phyloP scores from a whole-genome alignment of 2,888 invertebrate species.

The Patella ulyssiponensis region DNA sequence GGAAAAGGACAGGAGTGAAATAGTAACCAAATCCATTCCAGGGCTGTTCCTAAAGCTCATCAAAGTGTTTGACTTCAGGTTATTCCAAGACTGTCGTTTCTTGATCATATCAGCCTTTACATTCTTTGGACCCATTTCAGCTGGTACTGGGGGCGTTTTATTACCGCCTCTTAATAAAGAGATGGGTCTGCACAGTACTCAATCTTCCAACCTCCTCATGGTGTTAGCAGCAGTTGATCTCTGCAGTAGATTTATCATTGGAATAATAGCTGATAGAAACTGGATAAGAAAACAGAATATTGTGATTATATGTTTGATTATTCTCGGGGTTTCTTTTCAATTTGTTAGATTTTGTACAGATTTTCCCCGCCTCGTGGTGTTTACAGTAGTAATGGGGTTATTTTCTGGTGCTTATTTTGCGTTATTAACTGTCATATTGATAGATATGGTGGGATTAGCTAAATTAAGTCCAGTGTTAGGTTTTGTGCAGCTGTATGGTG shows the following conservation, averaged over 20 bases:
- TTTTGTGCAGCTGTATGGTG: neutral
- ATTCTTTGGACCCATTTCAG: neutral
- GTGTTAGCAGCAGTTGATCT: neutral
- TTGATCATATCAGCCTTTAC: neutral
- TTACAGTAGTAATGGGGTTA: neutral
- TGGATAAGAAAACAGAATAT: conserved; percentile 5
- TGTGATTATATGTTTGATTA: neutral
- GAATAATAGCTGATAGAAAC: conserved; percentile 3
- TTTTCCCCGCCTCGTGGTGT: neutral
- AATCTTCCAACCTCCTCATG: neutral
- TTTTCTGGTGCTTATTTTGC: neutral
- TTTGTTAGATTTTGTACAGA: neutral
- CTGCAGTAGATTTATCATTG: neutral
- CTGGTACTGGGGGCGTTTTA: neutral
- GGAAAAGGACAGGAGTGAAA: no score
- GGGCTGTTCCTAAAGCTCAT: neutral
- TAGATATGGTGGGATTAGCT: neutral
- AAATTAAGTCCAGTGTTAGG: neutral
- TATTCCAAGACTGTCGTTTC: neutral
- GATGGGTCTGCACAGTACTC: neutral
- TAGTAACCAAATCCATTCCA: no score
- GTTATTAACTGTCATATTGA: neutral
- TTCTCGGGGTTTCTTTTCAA: neutral
- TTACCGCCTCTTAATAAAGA: neutral
- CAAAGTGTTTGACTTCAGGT: neutral